Evolutionary conservation across 2,888 invertebrate species (phyloP), one percentile per base, ranked within the genome.

Genomic region (Arenicola marina): DNA sequence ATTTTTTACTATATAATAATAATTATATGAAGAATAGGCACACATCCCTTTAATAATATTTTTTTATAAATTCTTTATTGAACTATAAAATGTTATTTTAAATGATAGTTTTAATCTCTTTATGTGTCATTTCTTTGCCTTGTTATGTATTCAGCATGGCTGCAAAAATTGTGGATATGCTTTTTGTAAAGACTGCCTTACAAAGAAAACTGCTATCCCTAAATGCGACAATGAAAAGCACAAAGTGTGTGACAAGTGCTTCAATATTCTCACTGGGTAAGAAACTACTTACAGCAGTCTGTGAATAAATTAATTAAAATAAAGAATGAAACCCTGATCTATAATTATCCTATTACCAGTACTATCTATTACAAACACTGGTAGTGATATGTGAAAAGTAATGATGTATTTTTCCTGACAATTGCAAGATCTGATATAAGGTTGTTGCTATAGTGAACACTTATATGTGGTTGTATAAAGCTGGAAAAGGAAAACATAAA

Each of bases 151-250:
- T 69, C 84, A 93, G 92, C 87, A 88, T 85, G 92, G 91, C 26
- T 94, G 93, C 80, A 89, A 91, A 46, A 88, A 87, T 75, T 94
- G 93, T 84, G 92, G 92, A 33, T 90, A 90, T 84, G 90, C 92
- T 53, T 92, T 89, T 84, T 94, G 93, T 81, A 88, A 87, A 64
- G 92, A 90, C 82, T 94, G 93, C 81, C 84, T 93, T 54, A 88
- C 88, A 71, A 87, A 90, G 73, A 90, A 90, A 83, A 85, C 88
- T 65, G 87, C 87, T 74, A 83, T 92, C 63, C 87, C 89, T 11
- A 88, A 85, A 66, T 82, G 88, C 77, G 85, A 87, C 3, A 87
- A 87, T 71, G 84, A 86, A 51, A 87, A 89, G 75, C 86, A 87
- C 59, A 89, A 89, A 83, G 91, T 92, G 55, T 89, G 89, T 74